A percentile compares a stretch with the other conserved stretches of the same genome.
These are phyloP conservation scores for Streptopelia turtur DNA, from an alignment of 2,797 vertebrate species.

Conservation along the genomic window DNA sequence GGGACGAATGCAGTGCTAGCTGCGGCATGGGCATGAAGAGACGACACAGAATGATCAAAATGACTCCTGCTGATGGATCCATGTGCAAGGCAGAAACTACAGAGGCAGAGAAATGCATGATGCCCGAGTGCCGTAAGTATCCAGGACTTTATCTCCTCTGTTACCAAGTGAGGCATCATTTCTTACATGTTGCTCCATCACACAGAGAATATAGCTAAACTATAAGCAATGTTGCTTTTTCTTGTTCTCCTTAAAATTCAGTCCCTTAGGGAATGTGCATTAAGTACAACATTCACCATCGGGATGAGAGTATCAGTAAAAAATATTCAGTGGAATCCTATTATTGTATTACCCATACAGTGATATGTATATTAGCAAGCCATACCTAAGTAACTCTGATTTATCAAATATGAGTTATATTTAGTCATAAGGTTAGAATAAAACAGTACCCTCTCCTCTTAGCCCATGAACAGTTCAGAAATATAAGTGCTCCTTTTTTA, in stretches of 20 bases:
- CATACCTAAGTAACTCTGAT: background rate
- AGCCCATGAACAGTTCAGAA: background rate
- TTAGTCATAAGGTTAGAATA: background rate
- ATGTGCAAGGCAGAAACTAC: conserved; percentile 91
- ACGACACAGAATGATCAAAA: conserved; percentile 94
- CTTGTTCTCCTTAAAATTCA: background rate
- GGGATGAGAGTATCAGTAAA: background rate
- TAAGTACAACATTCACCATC: too few relatives aligned
- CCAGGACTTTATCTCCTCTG: background rate
- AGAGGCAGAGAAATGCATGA: conserved; percentile 97
- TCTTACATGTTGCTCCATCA: background rate
- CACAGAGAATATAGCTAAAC: background rate
- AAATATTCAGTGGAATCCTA: background rate
- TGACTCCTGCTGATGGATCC: conserved; percentile 93
- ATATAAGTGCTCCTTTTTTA: background rate
- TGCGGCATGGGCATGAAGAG: conserved; percentile 95
- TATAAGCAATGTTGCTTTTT: background rate
- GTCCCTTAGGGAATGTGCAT: background rate
- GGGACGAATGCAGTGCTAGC: conserved; percentile 96
- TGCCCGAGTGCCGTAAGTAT: conserved; percentile 97
- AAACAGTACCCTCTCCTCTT: background rate
- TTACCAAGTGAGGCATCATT: background rate
- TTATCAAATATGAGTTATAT: background rate
- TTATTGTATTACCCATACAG: background rate
- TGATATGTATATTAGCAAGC: background rate